phyloP scores from a whole-genome alignment of 2,113 vertebrate species.

The Myotis davidii region DNA sequence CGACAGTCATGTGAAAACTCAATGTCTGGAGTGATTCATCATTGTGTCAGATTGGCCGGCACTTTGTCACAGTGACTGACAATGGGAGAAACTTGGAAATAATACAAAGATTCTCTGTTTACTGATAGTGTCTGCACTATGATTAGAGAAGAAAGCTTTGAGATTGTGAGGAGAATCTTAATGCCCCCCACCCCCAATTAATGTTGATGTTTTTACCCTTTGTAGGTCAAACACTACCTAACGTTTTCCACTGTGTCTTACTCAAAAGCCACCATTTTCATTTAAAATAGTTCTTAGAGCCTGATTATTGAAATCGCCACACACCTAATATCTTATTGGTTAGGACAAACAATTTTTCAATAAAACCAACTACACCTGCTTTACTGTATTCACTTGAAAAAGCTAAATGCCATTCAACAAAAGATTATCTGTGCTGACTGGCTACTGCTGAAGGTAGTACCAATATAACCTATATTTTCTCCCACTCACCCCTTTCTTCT shows the following conservation, averaged over 20 bases:
- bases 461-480: background rate
- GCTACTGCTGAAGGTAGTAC: background rate
- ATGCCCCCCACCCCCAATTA: conserved; percentile 65
- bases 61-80: conserved; percentile 94
- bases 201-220: conserved; percentile 69
- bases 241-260: conserved; percentile 64
- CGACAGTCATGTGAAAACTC: conserved; percentile 93
- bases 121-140: conserved; percentile 89
- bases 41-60: conserved; percentile 95
- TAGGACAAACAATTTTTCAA: background rate
- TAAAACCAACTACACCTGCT: background rate
- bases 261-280: conserved; percentile 53
- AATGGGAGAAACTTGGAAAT: conserved; percentile 92
- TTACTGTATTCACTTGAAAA: background rate
- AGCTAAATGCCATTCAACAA: background rate
- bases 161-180: conserved; percentile 82
- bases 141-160: conserved; percentile 86
- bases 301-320: background rate
- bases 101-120: conserved; percentile 89
- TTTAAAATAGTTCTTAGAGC: conserved; percentile 37
- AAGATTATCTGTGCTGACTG: background rate
- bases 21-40: conserved; percentile 97
- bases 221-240: conserved; percentile 67
- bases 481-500: background rate
- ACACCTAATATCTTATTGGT: background rate